Percentiles rank a stretch among this genome's conserved stretches.
Evolutionary conservation across 2,888 invertebrate genomes (phyloP).

Genomic region (Pherbina coryleti): DNA sequence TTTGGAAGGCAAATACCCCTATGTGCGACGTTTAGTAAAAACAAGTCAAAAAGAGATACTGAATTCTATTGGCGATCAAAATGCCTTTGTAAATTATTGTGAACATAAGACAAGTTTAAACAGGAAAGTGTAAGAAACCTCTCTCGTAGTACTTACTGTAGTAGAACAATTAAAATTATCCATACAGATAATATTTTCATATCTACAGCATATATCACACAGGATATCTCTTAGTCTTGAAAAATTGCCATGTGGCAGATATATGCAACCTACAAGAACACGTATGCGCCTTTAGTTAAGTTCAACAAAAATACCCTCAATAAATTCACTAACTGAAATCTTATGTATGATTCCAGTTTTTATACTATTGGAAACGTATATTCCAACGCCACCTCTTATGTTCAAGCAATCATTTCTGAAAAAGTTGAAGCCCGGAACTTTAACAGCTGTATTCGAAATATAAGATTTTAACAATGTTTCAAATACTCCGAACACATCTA

Average conservation of each 20-base stretch:
- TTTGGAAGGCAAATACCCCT: too few species aligned
- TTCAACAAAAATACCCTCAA: background rate
- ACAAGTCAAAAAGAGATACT: background rate
- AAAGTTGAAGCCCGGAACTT: background rate
- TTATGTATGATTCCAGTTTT: background rate
- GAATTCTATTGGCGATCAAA: background rate
- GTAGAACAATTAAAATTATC: slow-evolving; percentile 13
- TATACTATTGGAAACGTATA: background rate
- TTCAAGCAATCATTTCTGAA: slow-evolving; percentile 9
- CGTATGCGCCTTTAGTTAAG: background rate
- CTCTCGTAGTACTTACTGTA: background rate
- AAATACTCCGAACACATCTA: slow-evolving; percentile 7
- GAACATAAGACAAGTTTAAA: background rate
- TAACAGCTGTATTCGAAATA: slow-evolving; percentile 1
- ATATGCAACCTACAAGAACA: background rate
- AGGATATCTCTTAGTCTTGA: background rate
- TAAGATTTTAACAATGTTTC: slow-evolving; percentile 25
- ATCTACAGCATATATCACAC: background rate
- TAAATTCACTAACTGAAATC: background rate
- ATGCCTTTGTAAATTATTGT: background rate
- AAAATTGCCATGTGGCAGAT: background rate
- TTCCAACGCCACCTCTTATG: slow-evolving; percentile 20
- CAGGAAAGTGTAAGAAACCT: background rate
- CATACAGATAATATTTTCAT: slow-evolving; percentile 11
- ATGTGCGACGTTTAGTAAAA: background rate